These are phyloP conservation scores for Xiphophorus hellerii DNA, from an alignment of 2,113 vertebrate species.

Conservation along the genomic window DNA sequence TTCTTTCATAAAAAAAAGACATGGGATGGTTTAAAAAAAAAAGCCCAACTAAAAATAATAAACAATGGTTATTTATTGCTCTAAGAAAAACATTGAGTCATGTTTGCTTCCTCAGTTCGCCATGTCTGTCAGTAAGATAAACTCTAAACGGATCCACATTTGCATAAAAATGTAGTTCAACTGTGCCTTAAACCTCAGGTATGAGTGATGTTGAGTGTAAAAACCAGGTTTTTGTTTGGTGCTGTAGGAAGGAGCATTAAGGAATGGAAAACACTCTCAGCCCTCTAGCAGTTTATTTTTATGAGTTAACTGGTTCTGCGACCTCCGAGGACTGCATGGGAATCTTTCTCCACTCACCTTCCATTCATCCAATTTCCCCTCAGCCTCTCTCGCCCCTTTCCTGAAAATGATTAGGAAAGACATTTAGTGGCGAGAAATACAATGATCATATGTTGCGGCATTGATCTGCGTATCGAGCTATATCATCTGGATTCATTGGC, in stretches of 20 bases:
- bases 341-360: constrained; percentile 25
- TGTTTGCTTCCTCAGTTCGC: constrained; percentile 3
- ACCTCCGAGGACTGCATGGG: constrained; percentile 15
- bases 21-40: too few relatives aligned
- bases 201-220: constrained; percentile 40
- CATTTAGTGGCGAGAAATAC: constrained; percentile 52
- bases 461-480: constrained; percentile 59
- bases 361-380: constrained; percentile 1
- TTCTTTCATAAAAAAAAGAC: too few relatives aligned
- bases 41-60: too few relatives aligned
- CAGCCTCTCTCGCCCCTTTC: constrained; percentile 18
- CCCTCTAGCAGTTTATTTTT: constrained; percentile 33
- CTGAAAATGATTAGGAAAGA: constrained; percentile 52
- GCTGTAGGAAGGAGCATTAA: constrained; percentile 31
- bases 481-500: constrained; percentile 54
- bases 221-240: constrained; percentile 36
- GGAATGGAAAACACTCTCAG: constrained; percentile 34
- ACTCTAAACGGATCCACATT: constrained; percentile 1
- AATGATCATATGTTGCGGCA: constrained; percentile 64
- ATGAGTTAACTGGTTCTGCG: constrained; percentile 18
- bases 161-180: constrained; percentile 27
- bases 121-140: constrained; percentile 3
- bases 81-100: constrained; percentile 2
- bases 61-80: too few relatives aligned
- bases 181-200: constrained; percentile 36